These are phyloP conservation scores for Torymus auratus DNA, from an alignment of 2,888 invertebrate species.

Conservation along the genomic window DNA sequence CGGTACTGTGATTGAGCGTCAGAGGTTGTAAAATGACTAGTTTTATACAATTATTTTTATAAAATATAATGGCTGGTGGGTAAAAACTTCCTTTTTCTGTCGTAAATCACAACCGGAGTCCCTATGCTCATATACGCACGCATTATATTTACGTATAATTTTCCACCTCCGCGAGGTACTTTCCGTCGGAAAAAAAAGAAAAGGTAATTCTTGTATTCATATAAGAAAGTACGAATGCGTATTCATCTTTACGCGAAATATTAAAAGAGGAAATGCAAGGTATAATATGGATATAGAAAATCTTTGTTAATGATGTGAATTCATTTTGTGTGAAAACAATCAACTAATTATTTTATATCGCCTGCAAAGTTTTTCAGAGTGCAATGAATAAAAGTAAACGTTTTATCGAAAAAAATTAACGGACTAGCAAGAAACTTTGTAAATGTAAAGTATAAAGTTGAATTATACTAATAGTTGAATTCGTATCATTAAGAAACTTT, in stretches of 20 bases:
- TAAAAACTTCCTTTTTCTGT: slow-evolving; percentile 34
- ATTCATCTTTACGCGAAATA: slow-evolving; percentile 24
- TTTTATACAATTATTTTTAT: slow-evolving; percentile 77
- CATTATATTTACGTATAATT: slow-evolving; percentile 47
- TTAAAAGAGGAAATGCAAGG: neutral
- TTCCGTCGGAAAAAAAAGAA: slow-evolving; percentile 32
- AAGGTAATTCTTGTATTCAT: slow-evolving; percentile 38
- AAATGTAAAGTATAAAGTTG: slow-evolving; percentile 3
- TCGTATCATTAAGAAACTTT: slow-evolving; percentile 32
- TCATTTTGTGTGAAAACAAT: slow-evolving; percentile 1
- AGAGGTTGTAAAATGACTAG: slow-evolving; percentile 76
- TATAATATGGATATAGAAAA: slow-evolving; percentile 23
- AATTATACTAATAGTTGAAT: slow-evolving; percentile 21
- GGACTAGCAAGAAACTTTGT: slow-evolving; percentile 7
- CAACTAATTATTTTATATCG: slow-evolving; percentile 22
- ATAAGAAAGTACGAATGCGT: slow-evolving; percentile 45
- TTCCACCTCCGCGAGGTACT: slow-evolving; percentile 43
- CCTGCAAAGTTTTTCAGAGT: slow-evolving; percentile 5
- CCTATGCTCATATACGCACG: slow-evolving; percentile 18
- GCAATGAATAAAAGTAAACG: neutral
- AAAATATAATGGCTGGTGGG: slow-evolving; percentile 73
- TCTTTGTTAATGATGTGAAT: slow-evolving; percentile 45
- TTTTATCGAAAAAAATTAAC: neutral
- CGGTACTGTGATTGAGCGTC: slow-evolving; percentile 73
- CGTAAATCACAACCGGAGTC: slow-evolving; percentile 31